Evolutionary conservation across 2,888 invertebrate species (phyloP).

Genomic region (Halocaridina rubra): DNA sequence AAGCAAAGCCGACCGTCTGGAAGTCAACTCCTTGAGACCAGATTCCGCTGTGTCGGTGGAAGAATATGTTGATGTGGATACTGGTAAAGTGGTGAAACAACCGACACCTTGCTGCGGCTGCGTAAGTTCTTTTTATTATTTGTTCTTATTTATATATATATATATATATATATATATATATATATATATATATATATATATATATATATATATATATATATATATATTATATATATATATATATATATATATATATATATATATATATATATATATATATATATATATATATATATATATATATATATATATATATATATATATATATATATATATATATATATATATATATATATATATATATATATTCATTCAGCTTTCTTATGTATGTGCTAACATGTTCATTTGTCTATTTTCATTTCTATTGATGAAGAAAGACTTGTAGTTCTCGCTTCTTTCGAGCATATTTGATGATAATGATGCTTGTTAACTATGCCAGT

Average conservation of each 20-base stretch:
- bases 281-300: neutral
- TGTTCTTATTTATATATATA: no score
- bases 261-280: neutral
- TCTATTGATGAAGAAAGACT: no score
- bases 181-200: constrained; percentile 3
- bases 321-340: constrained; percentile 9
- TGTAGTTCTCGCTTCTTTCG: no score
- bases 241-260: neutral
- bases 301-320: constrained; percentile 3
- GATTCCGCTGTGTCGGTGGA: no score
- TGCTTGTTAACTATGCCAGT: no score
- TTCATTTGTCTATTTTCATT: neutral
- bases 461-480: no score
- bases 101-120: neutral
- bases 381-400: neutral
- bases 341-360: constrained; percentile 9
- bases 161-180: constrained; percentile 10
- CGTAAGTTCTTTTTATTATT: neutral
- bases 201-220: neutral
- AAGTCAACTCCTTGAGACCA: no score
- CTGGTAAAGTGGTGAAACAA: neutral
- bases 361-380: neutral
- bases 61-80: neutral
- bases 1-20: no score
- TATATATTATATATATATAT: neutral